Percentiles rank a stretch among this genome's conserved stretches.
These are phyloP conservation scores for Picus viridis DNA, from an alignment of 2,797 vertebrate genomes.

Conservation along the genomic window DNA sequence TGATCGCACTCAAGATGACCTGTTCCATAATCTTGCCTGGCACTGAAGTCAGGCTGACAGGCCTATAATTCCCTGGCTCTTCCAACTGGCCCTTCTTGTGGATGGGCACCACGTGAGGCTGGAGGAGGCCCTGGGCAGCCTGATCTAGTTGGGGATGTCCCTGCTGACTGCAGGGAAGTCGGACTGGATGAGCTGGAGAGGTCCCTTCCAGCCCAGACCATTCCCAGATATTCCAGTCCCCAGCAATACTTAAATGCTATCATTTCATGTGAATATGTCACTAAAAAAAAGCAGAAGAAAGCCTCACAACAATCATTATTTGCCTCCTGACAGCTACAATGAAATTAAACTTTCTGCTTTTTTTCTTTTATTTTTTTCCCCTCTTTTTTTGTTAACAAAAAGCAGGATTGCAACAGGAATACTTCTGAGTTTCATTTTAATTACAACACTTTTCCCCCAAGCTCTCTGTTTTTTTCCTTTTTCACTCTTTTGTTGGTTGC, in stretches of 20 bases:
- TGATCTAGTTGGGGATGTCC: too few relatives aligned
- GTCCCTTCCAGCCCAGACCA: too few relatives aligned
- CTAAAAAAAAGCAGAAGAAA: background rate
- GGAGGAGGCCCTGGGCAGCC: too few relatives aligned
- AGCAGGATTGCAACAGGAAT: background rate
- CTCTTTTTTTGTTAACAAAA: background rate
- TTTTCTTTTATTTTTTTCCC: background rate
- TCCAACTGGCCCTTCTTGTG: too few relatives aligned
- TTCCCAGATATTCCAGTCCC: background rate
- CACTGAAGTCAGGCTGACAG: too few relatives aligned
- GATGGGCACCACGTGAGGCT: too few relatives aligned
- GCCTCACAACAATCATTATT: background rate
- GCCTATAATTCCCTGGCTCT: too few relatives aligned
- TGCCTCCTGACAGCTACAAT: background rate
- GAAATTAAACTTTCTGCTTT: background rate
- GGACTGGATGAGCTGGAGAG: too few relatives aligned
- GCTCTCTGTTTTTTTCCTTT: background rate
- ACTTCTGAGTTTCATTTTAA: background rate
- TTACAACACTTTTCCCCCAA: background rate
- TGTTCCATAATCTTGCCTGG: too few relatives aligned
- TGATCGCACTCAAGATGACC: too few relatives aligned
- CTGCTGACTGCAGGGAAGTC: too few relatives aligned
- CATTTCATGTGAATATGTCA: background rate
- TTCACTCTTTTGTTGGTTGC: background rate
- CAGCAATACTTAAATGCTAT: background rate